Conservation (phyloP, 1,140 invertebrate species). For the Rhagoletis pomonella region DNA sequence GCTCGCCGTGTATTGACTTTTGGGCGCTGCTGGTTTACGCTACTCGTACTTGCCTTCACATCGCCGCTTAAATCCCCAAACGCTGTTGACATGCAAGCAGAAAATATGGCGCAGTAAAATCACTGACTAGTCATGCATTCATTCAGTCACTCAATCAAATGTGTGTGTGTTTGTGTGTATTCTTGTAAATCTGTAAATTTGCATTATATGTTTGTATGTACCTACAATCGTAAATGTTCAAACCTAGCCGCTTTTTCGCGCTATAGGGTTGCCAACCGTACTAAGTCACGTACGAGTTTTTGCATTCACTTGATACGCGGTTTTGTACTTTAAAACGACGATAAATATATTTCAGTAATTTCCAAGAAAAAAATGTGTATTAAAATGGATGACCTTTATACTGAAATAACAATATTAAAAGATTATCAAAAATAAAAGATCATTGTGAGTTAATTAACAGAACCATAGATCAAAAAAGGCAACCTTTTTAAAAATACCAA, state of each 20-base stretch:
- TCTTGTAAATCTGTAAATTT: background rate
- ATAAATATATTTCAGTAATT: too few species aligned
- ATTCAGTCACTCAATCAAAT: conserved; percentile 46
- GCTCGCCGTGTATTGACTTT: background rate
- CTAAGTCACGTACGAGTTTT: too few species aligned
- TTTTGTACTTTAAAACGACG: too few species aligned
- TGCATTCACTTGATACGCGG: too few species aligned
- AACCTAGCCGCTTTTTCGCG: background rate
- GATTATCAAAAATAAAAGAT: too few species aligned
- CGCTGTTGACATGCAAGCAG: conserved; percentile 40
- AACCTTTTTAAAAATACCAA: too few species aligned
- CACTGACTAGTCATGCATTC: conserved; percentile 50
- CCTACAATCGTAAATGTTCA: background rate
- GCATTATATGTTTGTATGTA: background rate
- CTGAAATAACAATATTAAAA: too few species aligned
- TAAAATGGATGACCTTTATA: too few species aligned
- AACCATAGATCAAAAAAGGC: too few species aligned
- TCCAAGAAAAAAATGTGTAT: too few species aligned
- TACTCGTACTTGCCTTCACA: background rate
- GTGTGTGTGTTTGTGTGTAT: background rate
- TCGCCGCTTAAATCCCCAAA: background rate
- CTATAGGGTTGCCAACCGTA: background rate
- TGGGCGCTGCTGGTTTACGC: background rate
- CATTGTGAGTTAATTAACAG: too few species aligned
- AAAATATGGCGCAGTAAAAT: conserved; percentile 50